Evolutionary conservation across 2,888 invertebrate genomes (phyloP).

Genomic region (Ochropacha duplaris): DNA sequence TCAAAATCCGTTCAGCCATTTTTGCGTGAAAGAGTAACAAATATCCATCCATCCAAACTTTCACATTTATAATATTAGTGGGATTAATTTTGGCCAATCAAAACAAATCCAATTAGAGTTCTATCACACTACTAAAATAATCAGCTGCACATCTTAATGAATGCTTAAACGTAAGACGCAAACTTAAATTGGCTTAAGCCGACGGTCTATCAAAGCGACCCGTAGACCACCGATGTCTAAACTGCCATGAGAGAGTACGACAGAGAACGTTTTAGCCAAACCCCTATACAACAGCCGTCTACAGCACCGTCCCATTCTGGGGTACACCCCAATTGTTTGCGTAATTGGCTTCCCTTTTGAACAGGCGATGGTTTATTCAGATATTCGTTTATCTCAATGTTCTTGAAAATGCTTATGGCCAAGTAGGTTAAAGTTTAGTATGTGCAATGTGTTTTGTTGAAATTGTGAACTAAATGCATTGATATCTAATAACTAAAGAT

Average conservation of each 20-base stretch:
- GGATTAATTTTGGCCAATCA: too few species aligned
- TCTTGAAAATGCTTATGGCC: not conserved
- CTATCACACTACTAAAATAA: not conserved
- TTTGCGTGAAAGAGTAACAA: too few species aligned
- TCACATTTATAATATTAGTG: too few species aligned
- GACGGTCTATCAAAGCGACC: not conserved
- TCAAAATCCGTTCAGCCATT: too few species aligned
- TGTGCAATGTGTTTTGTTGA: too few species aligned
- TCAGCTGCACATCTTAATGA: not conserved
- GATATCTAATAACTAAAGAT: too few species aligned
- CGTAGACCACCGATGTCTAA: not conserved
- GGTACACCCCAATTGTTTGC: constrained; percentile 7
- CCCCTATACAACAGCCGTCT: not conserved
- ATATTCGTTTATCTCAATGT: not conserved
- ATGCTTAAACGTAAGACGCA: not conserved
- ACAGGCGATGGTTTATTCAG: constrained; percentile 9
- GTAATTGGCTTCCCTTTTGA: constrained; percentile 17
- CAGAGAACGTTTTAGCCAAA: not conserved
- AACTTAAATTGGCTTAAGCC: not conserved
- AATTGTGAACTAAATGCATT: too few species aligned
- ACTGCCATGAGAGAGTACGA: not conserved
- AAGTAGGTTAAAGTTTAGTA: too few species aligned
- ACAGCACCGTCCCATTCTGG: not conserved
- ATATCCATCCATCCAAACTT: too few species aligned
- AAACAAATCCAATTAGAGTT: not conserved